These are phyloP conservation scores for Colius striatus DNA, from an alignment of 2,113 vertebrate species.

Conservation along the genomic window DNA sequence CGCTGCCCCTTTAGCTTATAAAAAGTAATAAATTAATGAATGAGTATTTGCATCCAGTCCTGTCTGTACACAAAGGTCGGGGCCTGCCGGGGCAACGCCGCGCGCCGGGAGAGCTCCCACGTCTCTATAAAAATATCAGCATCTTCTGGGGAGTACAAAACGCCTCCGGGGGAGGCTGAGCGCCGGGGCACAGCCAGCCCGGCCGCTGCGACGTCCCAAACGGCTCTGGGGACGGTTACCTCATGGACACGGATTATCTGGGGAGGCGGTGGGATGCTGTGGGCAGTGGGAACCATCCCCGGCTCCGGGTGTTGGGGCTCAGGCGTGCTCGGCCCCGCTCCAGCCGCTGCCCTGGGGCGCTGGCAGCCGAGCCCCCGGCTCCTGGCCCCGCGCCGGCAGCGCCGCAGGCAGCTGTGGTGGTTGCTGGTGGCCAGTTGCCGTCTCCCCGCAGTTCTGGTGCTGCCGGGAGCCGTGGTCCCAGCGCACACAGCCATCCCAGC, in stretches of 20 bases:
- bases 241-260: background rate
- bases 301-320: background rate
- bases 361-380: background rate
- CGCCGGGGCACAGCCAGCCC: background rate
- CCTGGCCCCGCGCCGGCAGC: background rate
- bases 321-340: background rate
- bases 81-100: background rate
- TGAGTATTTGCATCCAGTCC: conserved; percentile 46
- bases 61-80: conserved; percentile 72
- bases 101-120: background rate
- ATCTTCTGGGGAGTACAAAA: conserved; percentile 36
- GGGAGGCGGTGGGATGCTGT: background rate
- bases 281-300: background rate
- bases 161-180: background rate
- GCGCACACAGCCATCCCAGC: background rate
- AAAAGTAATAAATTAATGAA: conserved; percentile 86
- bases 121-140: conserved; percentile 40
- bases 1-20: conserved; percentile 65
- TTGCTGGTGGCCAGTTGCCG: background rate
- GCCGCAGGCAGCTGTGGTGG: accelerated
- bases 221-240: background rate
- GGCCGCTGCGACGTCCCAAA: background rate
- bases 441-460: conserved; percentile 2
- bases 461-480: background rate
- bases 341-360: background rate